phyloP scores from a whole-genome alignment of 2,113 vertebrate genomes.

The Phalacrocorax carbo region DNA sequence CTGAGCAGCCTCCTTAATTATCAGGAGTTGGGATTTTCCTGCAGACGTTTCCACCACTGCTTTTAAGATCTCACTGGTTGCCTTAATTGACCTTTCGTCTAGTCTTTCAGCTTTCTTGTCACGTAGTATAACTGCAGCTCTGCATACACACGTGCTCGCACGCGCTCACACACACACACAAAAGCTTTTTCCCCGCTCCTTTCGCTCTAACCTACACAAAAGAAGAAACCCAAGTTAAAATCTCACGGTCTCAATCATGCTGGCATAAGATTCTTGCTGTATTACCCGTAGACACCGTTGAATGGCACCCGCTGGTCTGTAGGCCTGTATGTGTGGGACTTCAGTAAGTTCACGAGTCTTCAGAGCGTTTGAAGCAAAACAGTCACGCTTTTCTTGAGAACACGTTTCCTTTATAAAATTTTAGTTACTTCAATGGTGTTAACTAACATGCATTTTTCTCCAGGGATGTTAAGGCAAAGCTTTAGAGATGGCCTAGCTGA shows the following conservation, averaged over 20 bases:
- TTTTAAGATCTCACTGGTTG: slow-evolving; percentile 55
- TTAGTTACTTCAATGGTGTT: slow-evolving; percentile 28
- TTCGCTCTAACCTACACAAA: background rate
- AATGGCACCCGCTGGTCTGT: background rate
- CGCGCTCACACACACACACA: background rate
- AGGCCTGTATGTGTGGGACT: background rate
- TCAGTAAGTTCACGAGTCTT: background rate
- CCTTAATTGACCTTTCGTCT: slow-evolving; percentile 45
- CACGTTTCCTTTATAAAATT: background rate
- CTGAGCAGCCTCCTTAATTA: background rate
- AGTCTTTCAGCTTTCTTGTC: background rate
- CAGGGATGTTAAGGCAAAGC: slow-evolving; percentile 21
- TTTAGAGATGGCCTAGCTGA: slow-evolving; percentile 50
- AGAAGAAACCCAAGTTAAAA: background rate
- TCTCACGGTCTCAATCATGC: background rate
- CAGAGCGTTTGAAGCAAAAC: slow-evolving; percentile 17
- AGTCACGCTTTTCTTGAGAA: background rate
- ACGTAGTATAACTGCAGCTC: background rate
- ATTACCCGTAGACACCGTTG: background rate
- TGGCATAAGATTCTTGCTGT: background rate
- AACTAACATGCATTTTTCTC: background rate
- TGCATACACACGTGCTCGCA: background rate
- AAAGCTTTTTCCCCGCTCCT: background rate
- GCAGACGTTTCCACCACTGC: background rate
- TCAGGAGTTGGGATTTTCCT: background rate